phyloP scores from a whole-genome alignment of 2,113 vertebrate genomes.

The Thunnus maccoyii region DNA sequence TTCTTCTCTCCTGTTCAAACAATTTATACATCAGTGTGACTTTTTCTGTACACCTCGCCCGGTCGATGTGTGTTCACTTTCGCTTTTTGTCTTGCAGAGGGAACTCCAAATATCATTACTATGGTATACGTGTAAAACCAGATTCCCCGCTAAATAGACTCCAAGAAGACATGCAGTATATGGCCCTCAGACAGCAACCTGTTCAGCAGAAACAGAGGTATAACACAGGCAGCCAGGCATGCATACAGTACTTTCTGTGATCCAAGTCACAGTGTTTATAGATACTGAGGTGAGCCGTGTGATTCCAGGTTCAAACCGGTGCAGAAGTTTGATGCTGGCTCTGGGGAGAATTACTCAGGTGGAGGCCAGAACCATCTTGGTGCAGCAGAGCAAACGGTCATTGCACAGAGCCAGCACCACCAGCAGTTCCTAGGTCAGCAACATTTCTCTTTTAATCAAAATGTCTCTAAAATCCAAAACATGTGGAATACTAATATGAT shows the following conservation, averaged over 20 bases:
- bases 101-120: conserved; percentile 99
- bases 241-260: background rate
- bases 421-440: conserved; percentile 95
- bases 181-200: conserved; percentile 97
- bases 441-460: background rate
- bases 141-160: conserved; percentile 96
- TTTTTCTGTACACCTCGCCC: background rate
- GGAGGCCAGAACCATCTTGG: conserved; percentile 85
- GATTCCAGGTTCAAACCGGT: conserved; percentile 90
- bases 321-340: conserved; percentile 90
- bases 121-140: conserved; percentile 97
- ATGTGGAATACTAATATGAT: background rate
- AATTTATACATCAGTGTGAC: background rate
- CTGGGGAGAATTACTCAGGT: conserved; percentile 87
- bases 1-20: background rate
- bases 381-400: conserved; percentile 90
- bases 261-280: background rate
- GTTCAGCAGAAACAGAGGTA: conserved; percentile 97
- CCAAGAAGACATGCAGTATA: conserved; percentile 97
- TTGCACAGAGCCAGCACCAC: conserved; percentile 96
- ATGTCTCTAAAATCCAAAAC: background rate
- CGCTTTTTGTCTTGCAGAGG: conserved; percentile 84
- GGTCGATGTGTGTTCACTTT: background rate
- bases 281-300: background rate
- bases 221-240: background rate